A percentile compares a stretch with the other conserved stretches of the same genome.
Evolutionary conservation across 2,888 invertebrate genomes (phyloP).

Genomic region (Papilio gigon): DNA sequence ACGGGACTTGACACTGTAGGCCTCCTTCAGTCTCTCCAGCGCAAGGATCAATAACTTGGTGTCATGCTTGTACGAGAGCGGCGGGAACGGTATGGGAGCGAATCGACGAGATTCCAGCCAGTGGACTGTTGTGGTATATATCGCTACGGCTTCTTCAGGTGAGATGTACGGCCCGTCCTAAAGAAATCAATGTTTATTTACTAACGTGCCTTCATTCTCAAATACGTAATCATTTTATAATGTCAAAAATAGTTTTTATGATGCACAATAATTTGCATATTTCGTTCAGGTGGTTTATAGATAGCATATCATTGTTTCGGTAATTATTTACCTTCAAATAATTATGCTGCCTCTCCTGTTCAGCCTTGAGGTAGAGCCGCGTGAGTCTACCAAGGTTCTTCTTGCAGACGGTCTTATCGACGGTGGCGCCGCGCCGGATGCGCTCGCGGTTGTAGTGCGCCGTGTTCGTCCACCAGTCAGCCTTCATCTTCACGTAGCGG

Average conservation of each 20-base stretch:
- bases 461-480: slow-evolving; percentile 99
- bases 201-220: no score
- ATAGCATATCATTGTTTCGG: no score
- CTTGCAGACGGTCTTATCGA: slow-evolving; percentile 99
- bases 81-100: slow-evolving; percentile 99
- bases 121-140: slow-evolving; percentile 99
- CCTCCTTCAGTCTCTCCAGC: slow-evolving; percentile 97
- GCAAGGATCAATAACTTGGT: slow-evolving; percentile 98
- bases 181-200: not conserved
- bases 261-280: no score
- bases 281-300: no score
- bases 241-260: no score
- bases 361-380: slow-evolving; percentile 97
- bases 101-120: slow-evolving; percentile 99
- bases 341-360: slow-evolving; percentile 99
- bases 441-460: slow-evolving; percentile 99
- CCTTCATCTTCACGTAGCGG: slow-evolving; percentile 99
- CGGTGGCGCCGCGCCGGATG: slow-evolving; percentile 99
- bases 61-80: slow-evolving; percentile 99
- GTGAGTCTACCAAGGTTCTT: slow-evolving; percentile 99
- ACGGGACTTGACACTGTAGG: slow-evolving; percentile 98
- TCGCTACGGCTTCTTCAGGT: slow-evolving; percentile 99
- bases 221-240: no score
- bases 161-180: slow-evolving; percentile 99
- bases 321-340: slow-evolving; percentile 92